Evolutionary conservation across 2,113 vertebrate genomes (phyloP).

Genomic region (Mellivora capensis): DNA sequence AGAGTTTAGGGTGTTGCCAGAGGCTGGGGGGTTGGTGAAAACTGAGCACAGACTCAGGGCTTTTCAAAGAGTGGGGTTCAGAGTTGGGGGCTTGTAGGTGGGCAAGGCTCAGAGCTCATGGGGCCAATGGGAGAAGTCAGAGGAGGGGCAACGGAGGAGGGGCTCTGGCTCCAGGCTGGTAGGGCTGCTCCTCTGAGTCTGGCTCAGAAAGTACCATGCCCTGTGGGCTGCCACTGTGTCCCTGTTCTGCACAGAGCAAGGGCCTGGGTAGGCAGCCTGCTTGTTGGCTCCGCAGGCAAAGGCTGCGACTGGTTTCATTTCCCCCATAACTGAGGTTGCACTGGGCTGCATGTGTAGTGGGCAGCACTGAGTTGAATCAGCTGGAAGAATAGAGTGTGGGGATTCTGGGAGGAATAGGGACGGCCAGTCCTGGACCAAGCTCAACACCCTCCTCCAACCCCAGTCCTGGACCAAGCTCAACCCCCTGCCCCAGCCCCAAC

Average conservation of each 20-base stretch:
- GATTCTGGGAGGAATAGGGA: not conserved
- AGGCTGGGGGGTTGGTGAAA: not conserved
- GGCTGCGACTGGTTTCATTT: not conserved
- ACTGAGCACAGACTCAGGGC: not conserved
- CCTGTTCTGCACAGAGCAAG: conserved; percentile 74
- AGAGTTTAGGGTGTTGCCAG: not conserved
- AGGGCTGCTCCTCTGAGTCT: conserved; percentile 55
- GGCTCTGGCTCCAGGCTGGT: accelerated
- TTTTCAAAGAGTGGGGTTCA: not conserved
- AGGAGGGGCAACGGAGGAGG: too few species aligned
- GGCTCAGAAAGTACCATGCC: conserved; percentile 74
- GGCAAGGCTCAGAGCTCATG: not conserved
- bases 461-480: not conserved
- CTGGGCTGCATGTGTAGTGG: conserved; percentile 69
- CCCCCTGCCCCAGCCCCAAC: not conserved
- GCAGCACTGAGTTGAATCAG: conserved; percentile 71
- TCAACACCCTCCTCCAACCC: not conserved
- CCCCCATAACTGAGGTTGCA: conserved; percentile 70
- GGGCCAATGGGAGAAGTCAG: not conserved
- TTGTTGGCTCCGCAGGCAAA: conserved; percentile 58
- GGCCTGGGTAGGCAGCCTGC: not conserved
- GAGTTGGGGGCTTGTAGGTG: not conserved
- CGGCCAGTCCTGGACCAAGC: not conserved
- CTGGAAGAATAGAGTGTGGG: conserved; percentile 62
- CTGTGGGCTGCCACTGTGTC: conserved; percentile 72